Conservation (phyloP, 2,888 invertebrate species). For the Troilus luridus region DNA sequence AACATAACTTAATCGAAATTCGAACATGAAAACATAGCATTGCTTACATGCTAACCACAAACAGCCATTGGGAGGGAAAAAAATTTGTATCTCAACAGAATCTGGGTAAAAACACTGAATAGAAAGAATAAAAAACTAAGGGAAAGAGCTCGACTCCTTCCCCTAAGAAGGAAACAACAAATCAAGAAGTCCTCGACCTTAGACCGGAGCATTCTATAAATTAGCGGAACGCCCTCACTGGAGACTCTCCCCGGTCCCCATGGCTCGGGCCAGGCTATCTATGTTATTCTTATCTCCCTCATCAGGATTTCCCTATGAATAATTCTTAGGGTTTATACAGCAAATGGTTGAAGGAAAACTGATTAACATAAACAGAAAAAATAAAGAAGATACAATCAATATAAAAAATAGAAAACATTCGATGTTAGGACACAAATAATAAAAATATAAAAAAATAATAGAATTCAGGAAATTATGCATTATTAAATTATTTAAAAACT, state of each 20-base stretch:
- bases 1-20: no score
- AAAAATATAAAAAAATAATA: no score
- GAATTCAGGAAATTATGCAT: no score
- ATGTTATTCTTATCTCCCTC: not conserved
- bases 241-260: not conserved
- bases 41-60: not conserved
- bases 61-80: not conserved
- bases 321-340: not conserved
- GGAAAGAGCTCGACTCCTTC: not conserved
- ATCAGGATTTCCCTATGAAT: not conserved
- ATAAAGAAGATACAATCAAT: not conserved
- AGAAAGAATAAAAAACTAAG: slow-evolving; percentile 16
- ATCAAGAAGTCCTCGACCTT: slow-evolving; percentile 49
- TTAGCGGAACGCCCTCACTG: not conserved
- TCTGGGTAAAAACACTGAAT: not conserved
- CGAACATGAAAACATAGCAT: no score
- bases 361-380: not conserved
- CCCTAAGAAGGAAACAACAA: slow-evolving; percentile 42
- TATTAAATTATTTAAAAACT: no score
- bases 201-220: slow-evolving; percentile 43
- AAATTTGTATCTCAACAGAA: not conserved
- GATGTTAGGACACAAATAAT: no score
- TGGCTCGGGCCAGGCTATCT: not conserved
- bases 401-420: not conserved
- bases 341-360: not conserved